Percentiles rank a stretch among this genome's conserved stretches.
phyloP scores from a whole-genome alignment of 2,888 invertebrate genomes.

The Synanthedon vespiformis region DNA sequence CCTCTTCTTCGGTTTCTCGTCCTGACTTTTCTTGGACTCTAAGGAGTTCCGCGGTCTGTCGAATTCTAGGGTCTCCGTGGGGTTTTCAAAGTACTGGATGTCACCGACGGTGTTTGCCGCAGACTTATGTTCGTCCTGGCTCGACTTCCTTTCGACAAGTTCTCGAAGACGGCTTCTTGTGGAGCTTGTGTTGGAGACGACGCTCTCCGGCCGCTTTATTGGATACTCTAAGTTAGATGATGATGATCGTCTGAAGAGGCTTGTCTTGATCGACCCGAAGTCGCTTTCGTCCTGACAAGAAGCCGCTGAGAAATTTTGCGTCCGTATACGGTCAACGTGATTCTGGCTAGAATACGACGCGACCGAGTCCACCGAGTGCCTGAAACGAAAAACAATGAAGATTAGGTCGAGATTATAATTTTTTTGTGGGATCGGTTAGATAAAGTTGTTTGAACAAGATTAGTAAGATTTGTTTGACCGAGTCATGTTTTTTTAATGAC shows the following conservation, averaged over 20 bases:
- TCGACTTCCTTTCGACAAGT: conserved; percentile 65
- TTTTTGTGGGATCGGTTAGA: conserved; percentile 23
- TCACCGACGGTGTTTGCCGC: conserved; percentile 61
- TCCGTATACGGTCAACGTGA: conserved; percentile 71
- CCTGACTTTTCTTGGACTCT: conserved; percentile 50
- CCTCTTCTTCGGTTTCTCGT: conserved; percentile 58
- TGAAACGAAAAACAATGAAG: conserved; percentile 49
- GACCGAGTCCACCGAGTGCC: conserved; percentile 72
- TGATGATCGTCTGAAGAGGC: conserved; percentile 61
- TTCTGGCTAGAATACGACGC: conserved; percentile 72
- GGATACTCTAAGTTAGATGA: conserved; percentile 59
- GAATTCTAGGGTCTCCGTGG: conserved; percentile 62
- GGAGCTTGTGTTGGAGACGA: conserved; percentile 59
- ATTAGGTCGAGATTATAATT: conserved; percentile 41
- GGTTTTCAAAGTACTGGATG: conserved; percentile 66
- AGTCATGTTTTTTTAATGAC: conserved; percentile 21
- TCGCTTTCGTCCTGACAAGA: conserved; percentile 67
- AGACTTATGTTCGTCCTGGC: conserved; percentile 62
- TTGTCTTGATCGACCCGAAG: conserved; percentile 64
- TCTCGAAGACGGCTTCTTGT: conserved; percentile 69
- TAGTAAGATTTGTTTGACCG: conserved; percentile 30
- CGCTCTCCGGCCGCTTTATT: conserved; percentile 59
- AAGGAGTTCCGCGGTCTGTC: conserved; percentile 52
- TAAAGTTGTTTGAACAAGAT: conserved; percentile 47
- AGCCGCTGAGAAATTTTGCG: conserved; percentile 67